phyloP scores from a whole-genome alignment of 1,140 invertebrate genomes.

The Drosophila nigrodunni region DNA sequence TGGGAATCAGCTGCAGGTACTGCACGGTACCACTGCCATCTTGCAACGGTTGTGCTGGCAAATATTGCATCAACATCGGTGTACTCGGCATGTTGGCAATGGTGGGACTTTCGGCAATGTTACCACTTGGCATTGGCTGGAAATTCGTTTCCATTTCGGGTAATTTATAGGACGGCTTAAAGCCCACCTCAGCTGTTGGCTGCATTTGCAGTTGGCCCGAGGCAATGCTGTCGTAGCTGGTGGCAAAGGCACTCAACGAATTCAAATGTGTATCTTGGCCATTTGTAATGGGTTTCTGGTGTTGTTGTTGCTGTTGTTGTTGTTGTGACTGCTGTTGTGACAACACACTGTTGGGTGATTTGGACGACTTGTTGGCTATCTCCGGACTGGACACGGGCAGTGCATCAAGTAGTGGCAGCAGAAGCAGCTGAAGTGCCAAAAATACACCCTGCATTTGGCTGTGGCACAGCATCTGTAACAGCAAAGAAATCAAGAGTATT shows the following conservation, averaged over 20 bases:
- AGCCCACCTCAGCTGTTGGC: conserved; percentile 41
- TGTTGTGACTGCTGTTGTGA: conserved; percentile 53
- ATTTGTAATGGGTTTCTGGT: conserved; percentile 16
- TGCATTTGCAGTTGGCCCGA: conserved; percentile 39
- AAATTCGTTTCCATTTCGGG: conserved; percentile 82
- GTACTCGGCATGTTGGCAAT: conserved; percentile 80
- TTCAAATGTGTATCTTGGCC: conserved; percentile 71
- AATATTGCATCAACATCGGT: conserved; percentile 87
- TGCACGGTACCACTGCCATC: conserved; percentile 71
- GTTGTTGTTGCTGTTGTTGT: conserved; percentile 10
- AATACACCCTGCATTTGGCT: conserved; percentile 14
- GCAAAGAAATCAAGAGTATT: not conserved
- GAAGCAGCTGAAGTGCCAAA: conserved; percentile 43
- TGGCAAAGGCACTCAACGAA: conserved; percentile 73
- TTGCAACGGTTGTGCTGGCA: conserved; percentile 68
- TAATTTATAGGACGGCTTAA: conserved; percentile 79
- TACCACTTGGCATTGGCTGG: conserved; percentile 66
- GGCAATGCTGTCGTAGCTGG: conserved; percentile 58
- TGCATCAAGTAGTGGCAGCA: conserved; percentile 19
- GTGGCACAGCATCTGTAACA: conserved; percentile 53
- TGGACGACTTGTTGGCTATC: conserved; percentile 59
- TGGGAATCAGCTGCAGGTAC: conserved; percentile 81
- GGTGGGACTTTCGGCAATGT: conserved; percentile 25
- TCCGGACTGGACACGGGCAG: conserved; percentile 74
- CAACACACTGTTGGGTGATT: conserved; percentile 62